phyloP scores from a whole-genome alignment of 2,797 vertebrate genomes.

The Pseudomugil gertrudae region DNA sequence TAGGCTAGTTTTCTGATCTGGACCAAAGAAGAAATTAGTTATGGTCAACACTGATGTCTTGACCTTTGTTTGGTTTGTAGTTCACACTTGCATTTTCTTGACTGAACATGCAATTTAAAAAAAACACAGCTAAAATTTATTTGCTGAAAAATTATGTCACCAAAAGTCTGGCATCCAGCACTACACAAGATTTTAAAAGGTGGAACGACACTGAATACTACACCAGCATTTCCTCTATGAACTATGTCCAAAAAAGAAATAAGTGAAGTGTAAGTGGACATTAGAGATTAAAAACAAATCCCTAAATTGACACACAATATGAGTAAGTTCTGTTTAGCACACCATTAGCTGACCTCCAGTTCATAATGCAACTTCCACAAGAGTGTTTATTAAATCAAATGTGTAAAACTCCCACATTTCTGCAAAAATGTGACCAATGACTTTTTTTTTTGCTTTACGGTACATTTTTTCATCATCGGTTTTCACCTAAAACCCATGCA shows the following conservation, averaged over 20 bases:
- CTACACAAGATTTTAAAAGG: neutral
- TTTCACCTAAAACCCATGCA: no score
- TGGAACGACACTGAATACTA: neutral
- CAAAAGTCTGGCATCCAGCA: neutral
- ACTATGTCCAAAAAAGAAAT: neutral
- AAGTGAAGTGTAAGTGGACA: neutral
- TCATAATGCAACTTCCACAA: neutral
- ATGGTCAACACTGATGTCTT: neutral
- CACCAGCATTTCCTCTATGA: neutral
- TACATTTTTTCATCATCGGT: no score
- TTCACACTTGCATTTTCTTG: neutral
- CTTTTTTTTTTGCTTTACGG: neutral
- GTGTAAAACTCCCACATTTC: neutral
- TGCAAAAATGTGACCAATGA: neutral
- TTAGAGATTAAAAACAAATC: neutral
- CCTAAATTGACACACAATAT: neutral
- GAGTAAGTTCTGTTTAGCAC: conserved; percentile 11
- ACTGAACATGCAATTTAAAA: conserved; percentile 1
- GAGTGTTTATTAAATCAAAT: neutral
- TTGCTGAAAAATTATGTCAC: neutral
- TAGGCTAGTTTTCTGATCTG: neutral
- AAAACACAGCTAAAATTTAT: neutral
- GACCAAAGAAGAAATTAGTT: neutral
- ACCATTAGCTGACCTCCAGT: conserved; percentile 12
- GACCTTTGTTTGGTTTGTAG: neutral